Evolutionary conservation across 2,113 vertebrate species (phyloP).

Genomic region (Pionites leucogaster): DNA sequence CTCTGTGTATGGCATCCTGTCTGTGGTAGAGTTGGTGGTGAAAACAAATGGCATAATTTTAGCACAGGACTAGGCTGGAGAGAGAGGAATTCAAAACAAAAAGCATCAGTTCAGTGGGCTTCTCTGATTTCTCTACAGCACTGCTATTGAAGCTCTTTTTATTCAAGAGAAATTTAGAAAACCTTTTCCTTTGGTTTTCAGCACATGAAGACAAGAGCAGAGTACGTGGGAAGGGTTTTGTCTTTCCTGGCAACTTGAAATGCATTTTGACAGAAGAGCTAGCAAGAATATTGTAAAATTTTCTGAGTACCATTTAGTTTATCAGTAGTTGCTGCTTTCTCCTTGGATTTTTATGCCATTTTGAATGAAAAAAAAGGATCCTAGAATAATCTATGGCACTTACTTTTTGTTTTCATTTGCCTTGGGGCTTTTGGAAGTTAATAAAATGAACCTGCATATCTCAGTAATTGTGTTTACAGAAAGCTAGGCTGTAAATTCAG

Average conservation of each 20-base stretch:
- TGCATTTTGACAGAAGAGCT: neutral
- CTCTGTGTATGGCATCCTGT: neutral
- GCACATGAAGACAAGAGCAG: neutral
- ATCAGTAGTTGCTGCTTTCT: neutral
- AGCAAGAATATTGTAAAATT: neutral
- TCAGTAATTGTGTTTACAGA: constrained; percentile 38
- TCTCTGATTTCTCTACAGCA: neutral
- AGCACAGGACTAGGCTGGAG: neutral
- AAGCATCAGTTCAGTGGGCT: neutral
- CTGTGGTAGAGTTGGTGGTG: neutral
- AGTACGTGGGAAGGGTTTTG: neutral
- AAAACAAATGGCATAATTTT: neutral
- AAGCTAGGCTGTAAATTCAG: neutral
- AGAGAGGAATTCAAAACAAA: neutral
- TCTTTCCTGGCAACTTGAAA: neutral
- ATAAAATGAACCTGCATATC: constrained; percentile 30
- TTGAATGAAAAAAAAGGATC: neutral
- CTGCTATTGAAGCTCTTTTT: neutral
- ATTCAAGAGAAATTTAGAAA: neutral
- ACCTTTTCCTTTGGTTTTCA: neutral
- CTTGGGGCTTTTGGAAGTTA: neutral
- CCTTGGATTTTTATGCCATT: neutral
- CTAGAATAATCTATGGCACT: neutral
- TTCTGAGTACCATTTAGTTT: neutral
- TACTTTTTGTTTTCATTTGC: neutral